A percentile compares a stretch with the other conserved stretches of the same genome.
Conservation (phyloP, 2,888 invertebrate genomes). For the Drosophila suboccidentalis region DNA sequence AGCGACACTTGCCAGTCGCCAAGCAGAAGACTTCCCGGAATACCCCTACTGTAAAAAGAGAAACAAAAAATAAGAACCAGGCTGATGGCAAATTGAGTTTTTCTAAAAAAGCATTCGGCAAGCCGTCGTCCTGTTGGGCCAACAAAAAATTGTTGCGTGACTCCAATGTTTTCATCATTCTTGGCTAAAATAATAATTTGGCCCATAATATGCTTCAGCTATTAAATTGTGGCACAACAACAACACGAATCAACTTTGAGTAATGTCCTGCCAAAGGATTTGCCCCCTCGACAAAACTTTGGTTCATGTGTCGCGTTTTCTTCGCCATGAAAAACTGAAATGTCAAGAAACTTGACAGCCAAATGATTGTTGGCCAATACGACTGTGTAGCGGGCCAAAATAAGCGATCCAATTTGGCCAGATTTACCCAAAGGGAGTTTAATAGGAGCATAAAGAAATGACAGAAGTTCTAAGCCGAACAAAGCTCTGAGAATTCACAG, state of each 20-base stretch:
- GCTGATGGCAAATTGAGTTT: slow-evolving; percentile 71
- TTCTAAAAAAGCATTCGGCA: slow-evolving; percentile 54
- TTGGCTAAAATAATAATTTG: slow-evolving; percentile 66
- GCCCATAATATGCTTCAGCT: slow-evolving; percentile 61
- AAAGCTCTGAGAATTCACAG: not conserved
- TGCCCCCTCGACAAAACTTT: not conserved
- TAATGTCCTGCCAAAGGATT: slow-evolving; percentile 57
- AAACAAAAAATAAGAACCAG: not conserved
- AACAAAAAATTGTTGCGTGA: slow-evolving; percentile 73
- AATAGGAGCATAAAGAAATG: not conserved
- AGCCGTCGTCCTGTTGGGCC: slow-evolving; percentile 24
- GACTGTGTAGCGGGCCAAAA: slow-evolving; percentile 19
- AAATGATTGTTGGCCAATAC: slow-evolving; percentile 75
- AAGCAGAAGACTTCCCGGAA: slow-evolving; percentile 8
- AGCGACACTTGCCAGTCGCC: slow-evolving; percentile 54
- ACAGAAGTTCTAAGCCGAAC: not conserved
- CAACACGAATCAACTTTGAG: slow-evolving; percentile 42
- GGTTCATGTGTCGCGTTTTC: slow-evolving; percentile 39
- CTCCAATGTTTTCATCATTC: slow-evolving; percentile 82
- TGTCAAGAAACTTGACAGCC: slow-evolving; percentile 78
- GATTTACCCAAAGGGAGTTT: not conserved
- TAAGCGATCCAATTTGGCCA: slow-evolving; percentile 34
- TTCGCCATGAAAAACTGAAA: slow-evolving; percentile 70
- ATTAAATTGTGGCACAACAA: slow-evolving; percentile 68
- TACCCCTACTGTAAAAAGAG: not conserved